Conservation (phyloP, 1,140 invertebrate genomes). For the Acromyrmex charruanus region DNA sequence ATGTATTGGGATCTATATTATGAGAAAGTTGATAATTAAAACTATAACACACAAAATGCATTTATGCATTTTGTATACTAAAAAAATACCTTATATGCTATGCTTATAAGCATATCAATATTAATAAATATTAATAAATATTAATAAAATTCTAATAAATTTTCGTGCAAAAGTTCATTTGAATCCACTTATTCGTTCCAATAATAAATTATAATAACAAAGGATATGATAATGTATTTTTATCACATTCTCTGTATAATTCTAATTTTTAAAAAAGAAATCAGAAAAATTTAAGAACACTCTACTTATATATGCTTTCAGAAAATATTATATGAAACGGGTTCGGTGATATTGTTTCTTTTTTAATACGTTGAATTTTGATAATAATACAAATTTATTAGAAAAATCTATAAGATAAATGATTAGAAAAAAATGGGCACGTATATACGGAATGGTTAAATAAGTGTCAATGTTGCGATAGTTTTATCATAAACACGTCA, state of each 20-base stretch:
- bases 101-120: too few species aligned
- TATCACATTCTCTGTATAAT: not conserved
- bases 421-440: not conserved
- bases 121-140: too few species aligned
- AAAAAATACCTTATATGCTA: too few species aligned
- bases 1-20: too few species aligned
- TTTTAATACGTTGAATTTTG: not conserved
- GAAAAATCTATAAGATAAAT: not conserved
- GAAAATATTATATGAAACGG: not conserved
- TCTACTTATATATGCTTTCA: not conserved
- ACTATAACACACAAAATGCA: too few species aligned
- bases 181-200: too few species aligned
- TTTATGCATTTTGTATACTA: too few species aligned
- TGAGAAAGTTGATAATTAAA: too few species aligned
- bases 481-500: not conserved
- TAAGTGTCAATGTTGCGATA: not conserved
- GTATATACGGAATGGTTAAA: not conserved
- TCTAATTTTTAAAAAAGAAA: not conserved
- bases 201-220: too few species aligned
- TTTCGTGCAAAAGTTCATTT: too few species aligned
- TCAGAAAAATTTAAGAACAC: not conserved
- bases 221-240: not conserved
- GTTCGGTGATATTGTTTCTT: not conserved
- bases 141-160: too few species aligned
- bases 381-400: not conserved